Evolutionary conservation across 2,797 vertebrate genomes (phyloP).

Genomic region (Urosaurus nigricauda): DNA sequence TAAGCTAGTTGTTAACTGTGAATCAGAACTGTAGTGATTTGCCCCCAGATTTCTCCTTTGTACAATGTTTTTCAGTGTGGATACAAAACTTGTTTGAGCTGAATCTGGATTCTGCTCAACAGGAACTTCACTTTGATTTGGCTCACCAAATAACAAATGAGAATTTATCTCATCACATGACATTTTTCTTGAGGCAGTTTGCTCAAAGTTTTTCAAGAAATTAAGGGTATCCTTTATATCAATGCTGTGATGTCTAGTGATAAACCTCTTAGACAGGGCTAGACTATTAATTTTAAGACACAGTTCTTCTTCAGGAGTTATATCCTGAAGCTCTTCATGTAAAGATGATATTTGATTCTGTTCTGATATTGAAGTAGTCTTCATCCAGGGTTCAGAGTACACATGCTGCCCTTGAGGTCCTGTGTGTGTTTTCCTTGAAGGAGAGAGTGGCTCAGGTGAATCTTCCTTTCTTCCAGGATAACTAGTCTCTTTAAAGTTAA

Average conservation of each 20-base stretch:
- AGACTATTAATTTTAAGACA: constrained; percentile 77
- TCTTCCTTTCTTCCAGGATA: constrained; percentile 48
- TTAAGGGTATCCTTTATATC: constrained; percentile 83
- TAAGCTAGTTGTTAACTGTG: constrained; percentile 81
- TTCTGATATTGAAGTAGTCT: constrained; percentile 80
- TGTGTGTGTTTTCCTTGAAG: constrained; percentile 66
- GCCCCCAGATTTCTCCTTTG: constrained; percentile 83
- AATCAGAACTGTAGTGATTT: constrained; percentile 89
- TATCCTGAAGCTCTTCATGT: constrained; percentile 81
- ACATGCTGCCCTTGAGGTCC: constrained; percentile 77
- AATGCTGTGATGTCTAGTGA: constrained; percentile 85
- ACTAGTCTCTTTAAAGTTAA: constrained; percentile 79
- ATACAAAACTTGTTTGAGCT: constrained; percentile 81
- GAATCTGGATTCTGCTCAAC: constrained; percentile 78
- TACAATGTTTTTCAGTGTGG: constrained; percentile 85
- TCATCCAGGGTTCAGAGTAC: constrained; percentile 84
- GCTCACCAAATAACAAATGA: constrained; percentile 77
- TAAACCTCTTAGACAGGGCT: constrained; percentile 71
- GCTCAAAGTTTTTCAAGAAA: constrained; percentile 80
- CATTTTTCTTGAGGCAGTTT: constrained; percentile 82
- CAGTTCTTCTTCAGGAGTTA: constrained; percentile 81
- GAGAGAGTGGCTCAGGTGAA: constrained; percentile 75
- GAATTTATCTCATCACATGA: constrained; percentile 86
- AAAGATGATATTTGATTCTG: constrained; percentile 84
- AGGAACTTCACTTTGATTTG: constrained; percentile 70